These are phyloP conservation scores for Galbula dea DNA, from an alignment of 2,113 vertebrate genomes.

Conservation along the genomic window DNA sequence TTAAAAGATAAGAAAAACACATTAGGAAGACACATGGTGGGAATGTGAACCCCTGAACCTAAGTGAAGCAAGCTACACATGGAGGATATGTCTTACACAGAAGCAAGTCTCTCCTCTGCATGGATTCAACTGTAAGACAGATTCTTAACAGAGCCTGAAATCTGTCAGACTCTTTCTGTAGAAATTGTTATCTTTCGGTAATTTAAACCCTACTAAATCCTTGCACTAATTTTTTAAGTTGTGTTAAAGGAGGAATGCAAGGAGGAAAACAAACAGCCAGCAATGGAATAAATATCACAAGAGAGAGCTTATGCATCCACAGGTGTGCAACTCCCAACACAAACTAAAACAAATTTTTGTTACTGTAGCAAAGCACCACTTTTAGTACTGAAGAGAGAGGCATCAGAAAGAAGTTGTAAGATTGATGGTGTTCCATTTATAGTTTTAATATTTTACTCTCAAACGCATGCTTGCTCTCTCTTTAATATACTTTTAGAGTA, in stretches of 20 bases:
- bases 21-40: neutral
- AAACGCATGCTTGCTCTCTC: neutral
- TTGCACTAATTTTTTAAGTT: neutral
- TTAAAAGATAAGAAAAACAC: neutral
- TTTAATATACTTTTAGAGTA: neutral
- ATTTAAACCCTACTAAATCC: neutral
- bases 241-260: neutral
- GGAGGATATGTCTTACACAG: neutral
- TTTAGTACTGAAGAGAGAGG: neutral
- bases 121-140: neutral
- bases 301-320: neutral
- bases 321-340: neutral
- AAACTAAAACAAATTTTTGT: neutral
- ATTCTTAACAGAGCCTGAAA: neutral
- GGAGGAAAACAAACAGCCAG: neutral
- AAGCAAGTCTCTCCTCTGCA: neutral
- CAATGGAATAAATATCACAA: neutral
- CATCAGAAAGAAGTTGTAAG: neutral
- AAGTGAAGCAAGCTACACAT: neutral
- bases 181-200: neutral
- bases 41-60: neutral
- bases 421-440: neutral
- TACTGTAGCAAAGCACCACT: neutral
- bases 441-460: neutral
- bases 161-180: neutral